Evolutionary conservation across 2,888 invertebrate genomes (phyloP), one percentile per base, ranked within the genome.

Genomic region (Yponomeuta evonymella): DNA sequence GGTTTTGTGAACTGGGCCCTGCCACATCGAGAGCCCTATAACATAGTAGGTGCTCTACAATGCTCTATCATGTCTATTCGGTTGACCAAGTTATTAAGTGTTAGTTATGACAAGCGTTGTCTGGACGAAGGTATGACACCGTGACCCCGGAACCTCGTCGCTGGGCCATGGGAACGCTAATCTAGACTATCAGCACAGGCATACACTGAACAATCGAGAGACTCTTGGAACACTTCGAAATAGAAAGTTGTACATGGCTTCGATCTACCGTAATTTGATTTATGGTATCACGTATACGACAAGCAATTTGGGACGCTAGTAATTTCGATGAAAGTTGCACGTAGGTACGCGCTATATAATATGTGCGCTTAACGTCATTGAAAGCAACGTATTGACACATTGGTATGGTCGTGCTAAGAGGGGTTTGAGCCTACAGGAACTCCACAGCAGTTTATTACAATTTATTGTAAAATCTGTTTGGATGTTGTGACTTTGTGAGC

Each of bases 201-300:
- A 65, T 68, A 68, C 68, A 51, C 23, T 36, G 69, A 48, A 33
- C 69, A 69, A 69, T 69, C 48, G 68, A 51, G 58, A 11, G 29
- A 30, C 11, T 23, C 68, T 68, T 43, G 68, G 51, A 62, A 69
- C 69, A 69, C 69, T 62, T 63, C 36, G 69, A 62, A 62, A 69
- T 33, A 62, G 62, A 62, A 69, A 69, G 62, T 36, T 69, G 10
- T 58, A 58, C 29, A 48, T 36, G 63, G 33, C 62, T 63, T 33
- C 62, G 15, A 62, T 63, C 30, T 15, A 62, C 62, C 30, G 63
- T 63, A 69, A 69, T 69, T 69, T 69, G 69, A 69, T 79, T 81
- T 83, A 83, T 79, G 78, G 79, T 83, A 84, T 85, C 86, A 86
- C 86, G 87, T 85, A 43, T 43, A 80, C 81, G 72, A 15, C 76